Conservation (phyloP, 2,113 vertebrate species). For the Asarcornis scutulata region DNA sequence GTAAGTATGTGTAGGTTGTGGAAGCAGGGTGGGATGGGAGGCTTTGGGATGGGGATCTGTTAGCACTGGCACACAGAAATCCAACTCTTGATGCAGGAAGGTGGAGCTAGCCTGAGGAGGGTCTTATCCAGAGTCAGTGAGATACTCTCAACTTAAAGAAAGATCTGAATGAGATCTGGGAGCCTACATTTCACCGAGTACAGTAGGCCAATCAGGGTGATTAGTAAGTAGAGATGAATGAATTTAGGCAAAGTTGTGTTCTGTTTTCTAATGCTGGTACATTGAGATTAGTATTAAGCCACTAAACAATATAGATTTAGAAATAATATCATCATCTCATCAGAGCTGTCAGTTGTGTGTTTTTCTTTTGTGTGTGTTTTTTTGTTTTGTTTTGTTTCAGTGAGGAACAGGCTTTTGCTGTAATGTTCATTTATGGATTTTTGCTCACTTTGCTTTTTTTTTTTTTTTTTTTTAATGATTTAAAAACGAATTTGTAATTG, state of each 20-base stretch:
- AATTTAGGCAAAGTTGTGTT: neutral
- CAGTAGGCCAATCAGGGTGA: neutral
- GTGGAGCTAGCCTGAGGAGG: neutral
- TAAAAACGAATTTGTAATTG: rapidly evolving
- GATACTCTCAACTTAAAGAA: neutral
- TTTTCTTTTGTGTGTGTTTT: no score
- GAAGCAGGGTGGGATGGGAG: neutral
- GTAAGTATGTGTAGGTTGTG: rapidly evolving
- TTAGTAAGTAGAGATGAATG: neutral
- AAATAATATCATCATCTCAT: neutral
- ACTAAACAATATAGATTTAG: neutral
- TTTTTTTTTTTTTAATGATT: neutral
- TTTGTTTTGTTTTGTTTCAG: neutral
- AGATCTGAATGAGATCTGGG: neutral
- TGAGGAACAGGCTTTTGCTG: neutral
- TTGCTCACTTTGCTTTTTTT: neutral
- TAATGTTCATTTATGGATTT: neutral
- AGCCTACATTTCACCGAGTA: neutral
- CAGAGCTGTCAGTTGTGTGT: neutral
- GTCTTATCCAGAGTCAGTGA: rapidly evolving
- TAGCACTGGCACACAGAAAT: rapidly evolving
- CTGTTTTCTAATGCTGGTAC: no score
- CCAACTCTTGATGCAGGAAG: rapidly evolving
- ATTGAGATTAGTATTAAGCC: neutral
- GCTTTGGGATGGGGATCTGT: neutral